Evolutionary conservation across 2,797 vertebrate genomes (phyloP).

Genomic region (Chaetodon trifasciatus): DNA sequence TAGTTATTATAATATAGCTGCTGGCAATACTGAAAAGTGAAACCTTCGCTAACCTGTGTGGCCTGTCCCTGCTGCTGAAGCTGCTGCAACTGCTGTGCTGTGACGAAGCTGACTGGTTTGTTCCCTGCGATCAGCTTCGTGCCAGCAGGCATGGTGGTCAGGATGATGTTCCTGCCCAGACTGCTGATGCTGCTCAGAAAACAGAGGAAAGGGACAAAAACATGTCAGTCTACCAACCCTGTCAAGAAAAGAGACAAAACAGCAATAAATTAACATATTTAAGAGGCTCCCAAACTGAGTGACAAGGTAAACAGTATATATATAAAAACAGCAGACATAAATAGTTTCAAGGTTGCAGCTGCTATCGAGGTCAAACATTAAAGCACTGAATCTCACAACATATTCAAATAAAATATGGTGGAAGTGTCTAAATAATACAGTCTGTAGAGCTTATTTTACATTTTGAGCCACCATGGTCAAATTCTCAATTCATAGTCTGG

Average conservation of each 20-base stretch:
- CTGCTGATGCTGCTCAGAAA: slow-evolving; percentile 88
- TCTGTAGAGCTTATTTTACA: background rate
- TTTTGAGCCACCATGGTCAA: background rate
- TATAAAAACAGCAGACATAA: background rate
- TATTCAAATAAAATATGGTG: background rate
- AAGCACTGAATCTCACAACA: background rate
- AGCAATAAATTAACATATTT: background rate
- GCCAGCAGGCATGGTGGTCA: slow-evolving; percentile 98
- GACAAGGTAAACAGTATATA: background rate
- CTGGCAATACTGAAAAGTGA: background rate
- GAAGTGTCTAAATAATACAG: background rate
- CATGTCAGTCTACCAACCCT: background rate
- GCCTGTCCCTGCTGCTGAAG: slow-evolving; percentile 99
- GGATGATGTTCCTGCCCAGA: slow-evolving; percentile 97
- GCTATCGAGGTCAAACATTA: background rate
- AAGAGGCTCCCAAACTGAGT: background rate
- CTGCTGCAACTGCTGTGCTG: slow-evolving; percentile 97
- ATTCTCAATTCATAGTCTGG: background rate
- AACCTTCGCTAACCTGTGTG: slow-evolving; percentile 89
- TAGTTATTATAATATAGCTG: background rate
- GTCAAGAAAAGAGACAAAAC: background rate
- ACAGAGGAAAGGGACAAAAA: background rate
- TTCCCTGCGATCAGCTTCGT: slow-evolving; percentile 97
- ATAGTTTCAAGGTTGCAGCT: background rate
- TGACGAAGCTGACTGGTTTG: slow-evolving; percentile 98